Conservation (phyloP, 2,888 invertebrate species). For the Callyntrura guangdongensis region DNA sequence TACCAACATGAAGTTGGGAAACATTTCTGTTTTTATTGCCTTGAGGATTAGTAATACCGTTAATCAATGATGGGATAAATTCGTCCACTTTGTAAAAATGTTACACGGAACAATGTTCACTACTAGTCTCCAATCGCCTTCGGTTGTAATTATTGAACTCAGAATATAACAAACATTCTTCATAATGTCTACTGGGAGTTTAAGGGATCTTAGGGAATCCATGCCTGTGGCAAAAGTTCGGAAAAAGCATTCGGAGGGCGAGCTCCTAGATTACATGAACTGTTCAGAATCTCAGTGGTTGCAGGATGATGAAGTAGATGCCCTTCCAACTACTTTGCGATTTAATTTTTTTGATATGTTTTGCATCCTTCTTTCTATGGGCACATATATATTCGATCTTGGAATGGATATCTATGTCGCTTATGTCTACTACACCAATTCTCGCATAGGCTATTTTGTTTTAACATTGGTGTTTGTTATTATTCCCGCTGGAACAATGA, state of each 20-base stretch:
- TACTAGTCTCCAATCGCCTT: background rate
- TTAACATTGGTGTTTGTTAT: constrained; percentile 84
- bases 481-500: constrained; percentile 84
- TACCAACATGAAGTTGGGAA: background rate
- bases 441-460: constrained; percentile 82
- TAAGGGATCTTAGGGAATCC: constrained; percentile 78
- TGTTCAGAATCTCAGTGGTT: constrained; percentile 83
- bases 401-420: constrained; percentile 84
- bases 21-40: background rate
- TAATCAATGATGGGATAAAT: background rate
- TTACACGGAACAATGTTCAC: background rate
- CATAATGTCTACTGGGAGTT: constrained; percentile 81
- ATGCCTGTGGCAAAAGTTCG: constrained; percentile 77
- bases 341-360: constrained; percentile 83
- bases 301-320: constrained; percentile 83
- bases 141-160: background rate
- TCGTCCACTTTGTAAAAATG: background rate
- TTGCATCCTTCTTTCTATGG: constrained; percentile 83
- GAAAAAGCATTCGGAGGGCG: constrained; percentile 83
- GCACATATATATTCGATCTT: constrained; percentile 82
- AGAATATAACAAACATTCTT: background rate
- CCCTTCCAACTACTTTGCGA: constrained; percentile 81
- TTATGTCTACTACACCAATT: constrained; percentile 82
- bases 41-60: background rate
- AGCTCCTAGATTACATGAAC: constrained; percentile 78